Evolutionary conservation across 2,888 invertebrate species (phyloP), one percentile per base, ranked within the genome.

Genomic region (Uropetala carovei): DNA sequence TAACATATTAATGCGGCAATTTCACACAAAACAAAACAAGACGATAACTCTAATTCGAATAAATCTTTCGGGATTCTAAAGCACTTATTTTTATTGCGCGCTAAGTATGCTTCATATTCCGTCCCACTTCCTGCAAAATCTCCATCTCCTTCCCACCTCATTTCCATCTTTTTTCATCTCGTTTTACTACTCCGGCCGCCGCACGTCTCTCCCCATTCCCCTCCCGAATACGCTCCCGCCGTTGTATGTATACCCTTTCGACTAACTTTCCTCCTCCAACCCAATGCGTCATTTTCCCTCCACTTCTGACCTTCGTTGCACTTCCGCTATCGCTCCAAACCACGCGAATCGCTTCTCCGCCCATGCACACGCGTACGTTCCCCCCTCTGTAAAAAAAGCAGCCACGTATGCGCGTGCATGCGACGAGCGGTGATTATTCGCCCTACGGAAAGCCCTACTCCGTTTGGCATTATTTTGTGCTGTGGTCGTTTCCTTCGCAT

Each of bases 291-390:
- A 75, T 75, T n/a, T n/a, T 75, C 27, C 18, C 75, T 27, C 75
- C 43, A 43, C 43, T 43, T n/a, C 68, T 68, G 68, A 68, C 68
- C 75, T 75, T 75, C 75, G 75, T 11, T 75, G 75, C 75, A 75
- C 75, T 75, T 75, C 75, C 75, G 75, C 75, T 75, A 75, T 75
- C 75, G 75, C 75, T 75, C 11, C 75, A 4, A 75, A 75, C 75
- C 75, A 75, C 75, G 75, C 75, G 27, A 75, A 75, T 75, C 68
- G 68, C n/a, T 68, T 68, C 18, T 68, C 68, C 68, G 68, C 68
- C 68, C 68, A 9, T n/a, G 11, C 22, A 22, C 22, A n/a, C 68
- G 68, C 18, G 68, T 22, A 18, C 9, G 22, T 68, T 68, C 22
- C 22, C 27, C 75, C 16, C 75, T 27, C 75, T 14, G 16, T 27